A percentile compares a stretch with the other conserved stretches of the same genome.
Conservation (phyloP, 2,888 invertebrate genomes). For the Drosophila diplacantha region DNA sequence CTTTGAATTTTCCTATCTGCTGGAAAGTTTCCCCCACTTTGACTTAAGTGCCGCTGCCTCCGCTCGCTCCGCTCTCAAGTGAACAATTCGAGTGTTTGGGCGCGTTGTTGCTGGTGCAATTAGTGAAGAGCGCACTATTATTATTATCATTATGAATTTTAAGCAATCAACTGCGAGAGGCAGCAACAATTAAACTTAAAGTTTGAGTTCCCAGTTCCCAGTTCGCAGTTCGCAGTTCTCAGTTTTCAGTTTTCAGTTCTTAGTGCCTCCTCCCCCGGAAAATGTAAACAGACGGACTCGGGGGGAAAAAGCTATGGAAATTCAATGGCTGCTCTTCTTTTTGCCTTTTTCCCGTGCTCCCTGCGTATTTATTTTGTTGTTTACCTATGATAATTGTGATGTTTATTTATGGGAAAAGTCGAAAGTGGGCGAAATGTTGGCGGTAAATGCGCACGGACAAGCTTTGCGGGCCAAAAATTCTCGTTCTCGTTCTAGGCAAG, state of each 20-base stretch:
- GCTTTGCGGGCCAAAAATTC: constrained; percentile 5
- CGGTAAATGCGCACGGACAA: constrained; percentile 1
- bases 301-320: constrained; percentile 54
- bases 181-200: constrained; percentile 59
- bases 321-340: constrained; percentile 53
- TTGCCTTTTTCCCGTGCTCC: constrained; percentile 10
- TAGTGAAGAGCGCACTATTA: constrained; percentile 65
- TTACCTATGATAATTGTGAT: constrained; percentile 69
- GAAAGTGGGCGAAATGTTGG: constrained; percentile 20
- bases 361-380: constrained; percentile 56
- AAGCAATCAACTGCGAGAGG: constrained; percentile 59
- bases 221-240: neutral
- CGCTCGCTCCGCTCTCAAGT: constrained; percentile 36
- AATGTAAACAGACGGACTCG: constrained; percentile 33
- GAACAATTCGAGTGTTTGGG: constrained; percentile 55
- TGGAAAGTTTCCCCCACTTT: constrained; percentile 19
- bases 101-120: constrained; percentile 55
- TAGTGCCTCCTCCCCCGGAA: neutral
- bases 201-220: constrained; percentile 20
- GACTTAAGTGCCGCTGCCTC: constrained; percentile 28
- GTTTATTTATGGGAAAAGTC: constrained; percentile 61
- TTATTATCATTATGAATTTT: constrained; percentile 72
- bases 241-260: neutral
- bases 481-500: constrained; percentile 7
- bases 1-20: constrained; percentile 29